A percentile compares a stretch with the other conserved stretches of the same genome.
phyloP scores from a whole-genome alignment of 1,140 invertebrate species.

The Trachymyrmex septentrionalis region DNA sequence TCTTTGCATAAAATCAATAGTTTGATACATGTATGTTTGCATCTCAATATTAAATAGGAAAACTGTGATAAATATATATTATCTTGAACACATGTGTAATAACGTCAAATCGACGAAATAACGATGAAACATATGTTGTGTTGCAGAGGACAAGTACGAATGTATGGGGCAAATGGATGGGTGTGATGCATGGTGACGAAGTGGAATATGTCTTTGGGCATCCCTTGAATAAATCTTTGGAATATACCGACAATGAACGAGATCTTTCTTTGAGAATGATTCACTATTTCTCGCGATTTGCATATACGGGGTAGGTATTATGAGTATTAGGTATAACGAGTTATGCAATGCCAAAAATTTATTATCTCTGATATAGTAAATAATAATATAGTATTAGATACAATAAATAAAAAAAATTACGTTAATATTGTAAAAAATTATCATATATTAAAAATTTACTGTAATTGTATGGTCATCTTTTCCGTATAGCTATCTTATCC shows the following conservation, averaged over 20 bases:
- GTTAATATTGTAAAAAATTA: too few relatives aligned
- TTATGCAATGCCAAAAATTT: background rate
- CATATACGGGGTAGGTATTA: conserved; percentile 93
- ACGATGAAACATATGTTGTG: conserved; percentile 13
- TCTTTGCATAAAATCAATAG: too few relatives aligned
- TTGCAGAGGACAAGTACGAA: conserved; percentile 95
- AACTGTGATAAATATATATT: background rate
- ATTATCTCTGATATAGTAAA: background rate
- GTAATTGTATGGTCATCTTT: too few relatives aligned
- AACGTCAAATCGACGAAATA: background rate
- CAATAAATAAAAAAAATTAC: background rate
- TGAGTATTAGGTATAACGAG: background rate
- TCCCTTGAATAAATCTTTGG: conserved; percentile 93
- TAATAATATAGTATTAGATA: background rate
- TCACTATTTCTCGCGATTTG: conserved; percentile 94
- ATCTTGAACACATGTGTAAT: background rate
- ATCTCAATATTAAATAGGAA: background rate
- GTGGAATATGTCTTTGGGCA: conserved; percentile 98
- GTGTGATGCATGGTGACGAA: conserved; percentile 98
- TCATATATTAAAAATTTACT: too few relatives aligned
- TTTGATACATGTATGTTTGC: background rate
- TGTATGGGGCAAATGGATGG: conserved; percentile 99
- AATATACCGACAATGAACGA: conserved; percentile 93
- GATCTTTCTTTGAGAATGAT: conserved; percentile 95
- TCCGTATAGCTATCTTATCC: too few relatives aligned